Evolutionary conservation across 1,140 invertebrate species (phyloP).

Genomic region (Leptopilina boulardi): DNA sequence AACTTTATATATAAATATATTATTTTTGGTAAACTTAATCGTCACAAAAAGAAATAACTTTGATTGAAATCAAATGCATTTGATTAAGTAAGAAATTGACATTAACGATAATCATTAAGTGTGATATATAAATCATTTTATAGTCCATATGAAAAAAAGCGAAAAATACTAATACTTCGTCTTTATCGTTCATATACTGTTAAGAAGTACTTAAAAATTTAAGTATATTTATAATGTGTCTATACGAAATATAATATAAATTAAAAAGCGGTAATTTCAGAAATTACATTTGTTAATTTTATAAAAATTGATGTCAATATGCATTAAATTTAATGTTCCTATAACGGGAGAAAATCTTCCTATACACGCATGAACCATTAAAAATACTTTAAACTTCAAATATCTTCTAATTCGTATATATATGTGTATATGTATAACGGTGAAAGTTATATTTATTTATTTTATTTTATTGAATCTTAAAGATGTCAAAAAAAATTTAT

Average conservation of each 20-base stretch:
- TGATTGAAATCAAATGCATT: too few species aligned
- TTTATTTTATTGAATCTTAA: not conserved
- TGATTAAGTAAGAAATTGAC: too few species aligned
- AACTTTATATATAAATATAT: too few species aligned
- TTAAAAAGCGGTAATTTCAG: not conserved
- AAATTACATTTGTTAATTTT: not conserved
- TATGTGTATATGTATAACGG: too few species aligned
- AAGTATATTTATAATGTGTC: not conserved
- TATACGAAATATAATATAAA: not conserved
- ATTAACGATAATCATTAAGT: not conserved
- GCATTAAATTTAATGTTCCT: not conserved
- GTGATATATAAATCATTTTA: too few species aligned
- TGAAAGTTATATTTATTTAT: not conserved
- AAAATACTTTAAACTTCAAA: not conserved
- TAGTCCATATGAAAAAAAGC: not conserved
- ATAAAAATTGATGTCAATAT: not conserved
- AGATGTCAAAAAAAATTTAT: not conserved
- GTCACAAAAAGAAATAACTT: too few species aligned
- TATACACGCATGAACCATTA: not conserved
- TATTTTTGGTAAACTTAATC: too few species aligned
- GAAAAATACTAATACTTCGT: not conserved
- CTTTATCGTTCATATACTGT: not conserved
- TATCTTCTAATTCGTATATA: too few species aligned
- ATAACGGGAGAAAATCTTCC: not conserved
- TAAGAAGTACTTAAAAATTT: constrained; percentile 4